These are phyloP conservation scores for Macquaria ambigua DNA, from an alignment of 2,113 vertebrate species.

Conservation along the genomic window DNA sequence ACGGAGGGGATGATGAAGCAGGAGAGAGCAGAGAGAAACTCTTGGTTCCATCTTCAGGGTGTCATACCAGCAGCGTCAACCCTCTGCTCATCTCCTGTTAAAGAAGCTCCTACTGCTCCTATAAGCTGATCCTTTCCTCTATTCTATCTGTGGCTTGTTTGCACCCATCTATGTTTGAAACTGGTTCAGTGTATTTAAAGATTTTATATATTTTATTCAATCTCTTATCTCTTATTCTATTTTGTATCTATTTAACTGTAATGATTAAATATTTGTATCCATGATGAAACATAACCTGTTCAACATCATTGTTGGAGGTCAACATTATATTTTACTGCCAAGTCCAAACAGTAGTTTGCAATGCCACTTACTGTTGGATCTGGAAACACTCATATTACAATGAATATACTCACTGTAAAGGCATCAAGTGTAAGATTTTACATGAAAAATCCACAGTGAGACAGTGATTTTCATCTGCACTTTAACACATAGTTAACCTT, in stretches of 20 bases:
- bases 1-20: conserved; percentile 22
- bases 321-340: background rate
- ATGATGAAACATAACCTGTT: background rate
- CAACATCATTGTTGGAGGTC: background rate
- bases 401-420: too few relatives aligned
- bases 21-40: conserved; percentile 44
- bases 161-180: background rate
- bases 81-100: conserved; percentile 80
- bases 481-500: too few relatives aligned
- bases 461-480: too few relatives aligned
- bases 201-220: background rate
- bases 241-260: conserved; percentile 41
- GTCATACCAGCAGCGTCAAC: conserved; percentile 53
- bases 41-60: conserved; percentile 26
- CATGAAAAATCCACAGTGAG: too few relatives aligned
- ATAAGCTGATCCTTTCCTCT: background rate
- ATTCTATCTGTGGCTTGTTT: background rate
- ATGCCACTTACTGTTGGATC: too few relatives aligned
- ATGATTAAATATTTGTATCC: conserved; percentile 12
- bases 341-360: background rate
- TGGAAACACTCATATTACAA: background rate
- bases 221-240: background rate
- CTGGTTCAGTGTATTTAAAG: conserved; percentile 31
- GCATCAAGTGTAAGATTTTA: too few relatives aligned
- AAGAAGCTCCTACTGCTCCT: background rate